Conservation (phyloP, 2,797 vertebrate species). For the Sarcophilus harrisii region DNA sequence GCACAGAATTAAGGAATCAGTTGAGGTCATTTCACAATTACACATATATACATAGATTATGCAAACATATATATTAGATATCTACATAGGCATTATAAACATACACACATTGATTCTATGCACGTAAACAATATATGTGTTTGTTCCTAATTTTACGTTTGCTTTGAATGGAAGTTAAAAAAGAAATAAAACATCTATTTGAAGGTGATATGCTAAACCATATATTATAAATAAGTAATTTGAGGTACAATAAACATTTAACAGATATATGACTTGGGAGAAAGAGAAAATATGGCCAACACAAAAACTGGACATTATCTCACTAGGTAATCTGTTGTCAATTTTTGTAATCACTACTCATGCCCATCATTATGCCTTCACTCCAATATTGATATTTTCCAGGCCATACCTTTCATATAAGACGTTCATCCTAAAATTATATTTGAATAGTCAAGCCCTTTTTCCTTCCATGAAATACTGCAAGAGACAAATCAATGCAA, state of each 20-base stretch:
- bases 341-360: too few relatives aligned
- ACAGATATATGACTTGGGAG: background rate
- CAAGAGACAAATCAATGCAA: background rate
- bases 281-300: too few relatives aligned
- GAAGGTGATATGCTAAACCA: background rate
- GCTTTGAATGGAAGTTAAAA: background rate
- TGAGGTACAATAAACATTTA: background rate
- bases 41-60: too few relatives aligned
- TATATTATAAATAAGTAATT: background rate
- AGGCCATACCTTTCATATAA: too few relatives aligned
- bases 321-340: background rate
- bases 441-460: too few relatives aligned
- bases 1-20: background rate
- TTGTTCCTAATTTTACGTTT: background rate
- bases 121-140: background rate
- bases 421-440: background rate
- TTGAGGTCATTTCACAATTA: background rate
- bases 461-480: fast-evolving
- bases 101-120: background rate
- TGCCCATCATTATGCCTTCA: too few relatives aligned
- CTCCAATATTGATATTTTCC: too few relatives aligned
- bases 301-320: background rate
- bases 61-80: too few relatives aligned
- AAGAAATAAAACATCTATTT: fast-evolving
- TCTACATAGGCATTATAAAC: too few relatives aligned